Percentiles rank a stretch among this genome's conserved stretches.
Conservation (phyloP, 2,113 vertebrate genomes). For the Lanius collurio region DNA sequence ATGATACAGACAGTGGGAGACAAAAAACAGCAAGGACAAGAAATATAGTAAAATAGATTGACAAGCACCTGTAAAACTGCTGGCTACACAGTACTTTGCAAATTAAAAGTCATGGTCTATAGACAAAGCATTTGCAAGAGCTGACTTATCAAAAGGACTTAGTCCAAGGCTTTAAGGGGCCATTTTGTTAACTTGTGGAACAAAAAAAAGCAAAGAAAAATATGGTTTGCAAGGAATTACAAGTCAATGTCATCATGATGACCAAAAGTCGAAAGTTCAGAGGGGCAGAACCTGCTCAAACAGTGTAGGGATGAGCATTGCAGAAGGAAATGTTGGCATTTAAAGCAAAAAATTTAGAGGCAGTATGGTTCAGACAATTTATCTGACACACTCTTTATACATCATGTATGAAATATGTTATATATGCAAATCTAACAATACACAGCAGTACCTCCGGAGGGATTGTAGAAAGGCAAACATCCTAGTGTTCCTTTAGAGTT, state of each 20-base stretch:
- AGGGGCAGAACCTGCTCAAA: not conserved
- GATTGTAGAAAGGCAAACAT: not conserved
- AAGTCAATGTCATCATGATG: not conserved
- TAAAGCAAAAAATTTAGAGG: not conserved
- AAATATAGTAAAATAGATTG: constrained; percentile 15
- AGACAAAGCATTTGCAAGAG: not conserved
- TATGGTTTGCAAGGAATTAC: not conserved
- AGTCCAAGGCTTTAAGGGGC: not conserved
- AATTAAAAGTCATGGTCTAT: constrained; percentile 30
- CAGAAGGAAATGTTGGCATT: not conserved
- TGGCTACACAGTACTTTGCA: not conserved
- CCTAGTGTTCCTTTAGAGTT: not conserved
- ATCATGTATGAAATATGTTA: not conserved
- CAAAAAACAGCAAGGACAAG: not conserved
- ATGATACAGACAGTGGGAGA: not conserved
- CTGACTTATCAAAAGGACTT: not conserved
- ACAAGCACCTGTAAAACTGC: constrained; percentile 21
- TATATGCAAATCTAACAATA: not conserved
- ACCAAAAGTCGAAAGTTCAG: not conserved
- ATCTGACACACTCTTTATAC: not conserved
- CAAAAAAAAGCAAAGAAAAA: not conserved
- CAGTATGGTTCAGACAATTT: not conserved
- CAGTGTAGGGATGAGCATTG: not conserved
- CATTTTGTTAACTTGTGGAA: not conserved
- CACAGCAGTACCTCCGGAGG: not conserved